phyloP scores from a whole-genome alignment of 2,888 invertebrate species.

The Ferdinandea cuprea region DNA sequence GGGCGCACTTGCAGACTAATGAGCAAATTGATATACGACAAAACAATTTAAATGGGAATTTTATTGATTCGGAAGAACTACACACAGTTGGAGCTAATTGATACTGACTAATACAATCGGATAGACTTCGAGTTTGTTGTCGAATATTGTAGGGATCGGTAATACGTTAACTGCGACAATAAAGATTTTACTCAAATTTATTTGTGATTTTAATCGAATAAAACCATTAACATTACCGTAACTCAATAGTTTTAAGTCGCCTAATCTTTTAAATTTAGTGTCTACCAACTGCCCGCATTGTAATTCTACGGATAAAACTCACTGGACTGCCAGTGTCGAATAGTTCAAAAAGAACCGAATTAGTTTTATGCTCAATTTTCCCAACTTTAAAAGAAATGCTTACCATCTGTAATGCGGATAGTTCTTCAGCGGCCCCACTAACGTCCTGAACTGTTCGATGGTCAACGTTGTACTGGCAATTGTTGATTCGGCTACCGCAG shows the following conservation, averaged over 20 bases:
- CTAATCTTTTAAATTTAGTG: slow-evolving; percentile 22
- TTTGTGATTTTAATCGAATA: no score
- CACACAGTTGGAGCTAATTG: no score
- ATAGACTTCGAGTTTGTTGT: no score
- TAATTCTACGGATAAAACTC: no score
- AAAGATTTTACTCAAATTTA: slow-evolving; percentile 16
- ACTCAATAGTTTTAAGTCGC: slow-evolving; percentile 15
- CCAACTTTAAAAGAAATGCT: no score
- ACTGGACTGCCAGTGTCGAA: no score
- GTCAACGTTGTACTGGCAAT: not conserved
- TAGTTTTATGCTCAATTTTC: no score
- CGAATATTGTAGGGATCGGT: slow-evolving; percentile 8
- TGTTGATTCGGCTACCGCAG: not conserved
- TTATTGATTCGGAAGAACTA: slow-evolving; percentile 19
- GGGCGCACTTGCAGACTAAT: not conserved
- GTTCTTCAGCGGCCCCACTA: no score
- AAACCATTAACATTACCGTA: no score
- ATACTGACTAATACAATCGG: no score
- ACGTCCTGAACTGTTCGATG: not conserved
- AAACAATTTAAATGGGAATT: slow-evolving; percentile 26
- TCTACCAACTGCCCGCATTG: not conserved
- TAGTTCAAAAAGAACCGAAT: no score
- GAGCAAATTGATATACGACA: slow-evolving; percentile 16
- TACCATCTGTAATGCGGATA: no score
- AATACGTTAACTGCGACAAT: slow-evolving; percentile 29